phyloP scores from a whole-genome alignment of 1,140 invertebrate species.

The Drosophila arizonae region DNA sequence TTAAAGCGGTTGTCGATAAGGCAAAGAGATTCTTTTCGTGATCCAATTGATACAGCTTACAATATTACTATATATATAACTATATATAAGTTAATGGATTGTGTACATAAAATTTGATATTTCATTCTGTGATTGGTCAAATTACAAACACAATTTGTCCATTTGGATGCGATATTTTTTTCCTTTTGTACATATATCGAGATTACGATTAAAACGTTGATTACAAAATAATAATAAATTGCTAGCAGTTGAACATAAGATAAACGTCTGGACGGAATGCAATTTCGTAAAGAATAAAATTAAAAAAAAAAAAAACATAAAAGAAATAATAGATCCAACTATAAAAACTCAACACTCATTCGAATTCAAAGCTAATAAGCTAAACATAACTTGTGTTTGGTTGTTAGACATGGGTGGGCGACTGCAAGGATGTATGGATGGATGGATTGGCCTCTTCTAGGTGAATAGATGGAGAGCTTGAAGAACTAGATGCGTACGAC shows the following conservation, averaged over 20 bases:
- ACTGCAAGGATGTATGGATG: constrained; percentile 9
- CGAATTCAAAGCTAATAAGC: constrained; percentile 34
- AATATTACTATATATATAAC: constrained; percentile 26
- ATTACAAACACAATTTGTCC: constrained; percentile 11
- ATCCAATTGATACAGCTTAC: constrained; percentile 2
- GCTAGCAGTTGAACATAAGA: constrained; percentile 38
- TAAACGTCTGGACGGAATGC: constrained; percentile 65
- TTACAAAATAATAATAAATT: constrained; percentile 31
- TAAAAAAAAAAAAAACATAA: constrained; percentile 40
- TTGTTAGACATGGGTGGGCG: constrained; percentile 9
- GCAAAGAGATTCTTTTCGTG: constrained; percentile 25
- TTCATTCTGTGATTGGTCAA: constrained; percentile 5
- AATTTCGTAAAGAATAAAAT: constrained; percentile 59
- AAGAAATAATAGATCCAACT: constrained; percentile 44
- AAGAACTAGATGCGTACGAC: constrained; percentile 72
- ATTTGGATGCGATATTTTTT: not conserved
- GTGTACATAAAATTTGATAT: constrained; percentile 36
- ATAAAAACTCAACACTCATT: constrained; percentile 43
- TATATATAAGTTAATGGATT: constrained; percentile 33
- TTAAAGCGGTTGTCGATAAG: constrained; percentile 55
- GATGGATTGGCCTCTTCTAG: constrained; percentile 36
- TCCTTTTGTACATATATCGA: constrained; percentile 62
- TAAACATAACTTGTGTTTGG: constrained; percentile 27
- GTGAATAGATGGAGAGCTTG: constrained; percentile 70
- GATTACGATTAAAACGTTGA: constrained; percentile 23